A percentile compares a stretch with the other conserved stretches of the same genome.
Conservation (phyloP, 2,888 invertebrate genomes). For the Argyresthia goedartella region DNA sequence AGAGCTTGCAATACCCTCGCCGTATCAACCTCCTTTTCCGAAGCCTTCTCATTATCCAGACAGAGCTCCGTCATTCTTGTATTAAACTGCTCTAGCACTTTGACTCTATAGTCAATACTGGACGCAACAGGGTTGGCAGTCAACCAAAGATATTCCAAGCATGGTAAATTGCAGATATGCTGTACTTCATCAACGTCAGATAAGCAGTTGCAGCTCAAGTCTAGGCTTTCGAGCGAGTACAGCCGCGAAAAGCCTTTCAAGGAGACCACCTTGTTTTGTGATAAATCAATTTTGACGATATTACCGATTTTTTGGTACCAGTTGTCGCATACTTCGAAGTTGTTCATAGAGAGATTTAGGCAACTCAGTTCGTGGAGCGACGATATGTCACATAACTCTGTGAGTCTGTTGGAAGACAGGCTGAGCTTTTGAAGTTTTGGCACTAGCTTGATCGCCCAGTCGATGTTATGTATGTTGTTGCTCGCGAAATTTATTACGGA, state of each 20-base stretch:
- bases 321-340: slow-evolving; percentile 77
- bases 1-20: slow-evolving; percentile 92
- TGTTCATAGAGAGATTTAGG: slow-evolving; percentile 85
- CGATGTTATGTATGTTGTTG: slow-evolving; percentile 83
- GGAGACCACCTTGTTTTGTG: slow-evolving; percentile 84
- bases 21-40: slow-evolving; percentile 91
- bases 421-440: slow-evolving; percentile 79
- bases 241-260: slow-evolving; percentile 83
- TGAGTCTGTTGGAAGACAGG: slow-evolving; percentile 84
- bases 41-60: slow-evolving; percentile 89
- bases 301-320: slow-evolving; percentile 91
- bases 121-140: slow-evolving; percentile 92
- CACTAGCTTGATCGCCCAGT: slow-evolving; percentile 83
- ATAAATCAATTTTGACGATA: slow-evolving; percentile 85
- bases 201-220: slow-evolving; percentile 89
- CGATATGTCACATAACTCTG: slow-evolving; percentile 81
- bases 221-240: slow-evolving; percentile 87
- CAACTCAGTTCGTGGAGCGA: slow-evolving; percentile 81
- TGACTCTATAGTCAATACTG: slow-evolving; percentile 89
- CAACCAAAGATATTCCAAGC: slow-evolving; percentile 87
- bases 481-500: slow-evolving; percentile 81
- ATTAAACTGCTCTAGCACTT: slow-evolving; percentile 90
- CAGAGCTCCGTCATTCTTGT: slow-evolving; percentile 85
- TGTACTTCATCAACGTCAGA: slow-evolving; percentile 84
- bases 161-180: slow-evolving; percentile 84